Percentiles rank a stretch among this genome's conserved stretches.
Evolutionary conservation across 2,888 invertebrate genomes (phyloP).

Genomic region (Trypoxylon attenuatum): DNA sequence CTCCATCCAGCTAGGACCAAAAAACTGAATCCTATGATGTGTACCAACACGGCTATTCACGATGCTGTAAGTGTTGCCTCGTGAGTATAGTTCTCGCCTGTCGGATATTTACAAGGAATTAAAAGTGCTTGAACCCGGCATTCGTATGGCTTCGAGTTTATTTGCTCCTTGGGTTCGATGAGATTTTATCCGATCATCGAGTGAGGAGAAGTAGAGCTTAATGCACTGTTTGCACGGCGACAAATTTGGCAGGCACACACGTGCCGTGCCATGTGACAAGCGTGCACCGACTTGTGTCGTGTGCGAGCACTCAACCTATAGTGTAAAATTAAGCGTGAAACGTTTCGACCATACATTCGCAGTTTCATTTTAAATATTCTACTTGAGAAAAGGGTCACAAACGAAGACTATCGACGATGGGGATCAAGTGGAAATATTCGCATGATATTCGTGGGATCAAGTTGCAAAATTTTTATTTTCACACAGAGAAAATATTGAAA

Average conservation of each 20-base stretch:
- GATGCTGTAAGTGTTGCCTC: too few relatives aligned
- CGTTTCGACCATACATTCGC: not conserved
- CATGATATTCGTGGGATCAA: too few relatives aligned
- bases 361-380: too few relatives aligned
- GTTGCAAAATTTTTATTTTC: too few relatives aligned
- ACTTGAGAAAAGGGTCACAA: too few relatives aligned
- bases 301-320: constrained; percentile 53
- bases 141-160: constrained; percentile 10
- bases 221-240: constrained; percentile 66
- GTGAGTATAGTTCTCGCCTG: too few relatives aligned
- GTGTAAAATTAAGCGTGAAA: constrained; percentile 44
- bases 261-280: constrained; percentile 70
- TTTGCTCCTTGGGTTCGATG: constrained; percentile 24
- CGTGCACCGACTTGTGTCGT: constrained; percentile 54
- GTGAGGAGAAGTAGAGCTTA: constrained; percentile 44
- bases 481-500: too few relatives aligned
- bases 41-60: too few relatives aligned
- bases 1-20: too few relatives aligned
- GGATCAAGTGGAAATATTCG: too few relatives aligned
- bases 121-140: constrained; percentile 22
- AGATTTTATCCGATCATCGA: constrained; percentile 18
- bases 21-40: too few relatives aligned
- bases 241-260: constrained; percentile 66
- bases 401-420: too few relatives aligned
- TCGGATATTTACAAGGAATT: constrained; percentile 5